Conservation (phyloP, 1,140 invertebrate species). For the Bombus difficillimus region DNA sequence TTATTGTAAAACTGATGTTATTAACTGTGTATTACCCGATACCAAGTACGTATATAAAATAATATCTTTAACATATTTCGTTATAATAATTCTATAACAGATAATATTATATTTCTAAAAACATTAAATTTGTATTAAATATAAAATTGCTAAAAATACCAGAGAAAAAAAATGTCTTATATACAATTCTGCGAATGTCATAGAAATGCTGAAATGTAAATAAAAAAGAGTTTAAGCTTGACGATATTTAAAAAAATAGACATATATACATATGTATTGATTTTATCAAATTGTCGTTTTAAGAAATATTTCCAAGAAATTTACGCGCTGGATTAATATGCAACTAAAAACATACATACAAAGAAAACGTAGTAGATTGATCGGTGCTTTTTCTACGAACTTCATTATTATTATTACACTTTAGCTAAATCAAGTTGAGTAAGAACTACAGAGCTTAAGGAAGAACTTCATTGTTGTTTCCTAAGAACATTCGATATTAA, state of each 20-base stretch:
- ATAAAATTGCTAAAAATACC: neutral
- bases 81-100: neutral
- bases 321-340: neutral
- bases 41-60: neutral
- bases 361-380: neutral
- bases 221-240: neutral
- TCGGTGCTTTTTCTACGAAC: neutral
- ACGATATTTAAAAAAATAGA: neutral
- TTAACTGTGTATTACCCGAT: neutral
- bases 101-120: neutral
- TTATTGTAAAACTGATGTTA: neutral
- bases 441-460: accelerated
- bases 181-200: neutral
- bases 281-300: neutral
- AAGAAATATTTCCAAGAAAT: neutral
- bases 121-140: neutral
- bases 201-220: neutral
- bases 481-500: neutral
- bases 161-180: neutral
- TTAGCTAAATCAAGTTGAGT: neutral
- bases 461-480: neutral
- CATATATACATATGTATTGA: neutral
- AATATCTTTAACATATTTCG: neutral
- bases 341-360: conserved; percentile 8
- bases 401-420: conserved; percentile 10